phyloP scores from a whole-genome alignment of 2,888 invertebrate species.

The Ligdia adustata region DNA sequence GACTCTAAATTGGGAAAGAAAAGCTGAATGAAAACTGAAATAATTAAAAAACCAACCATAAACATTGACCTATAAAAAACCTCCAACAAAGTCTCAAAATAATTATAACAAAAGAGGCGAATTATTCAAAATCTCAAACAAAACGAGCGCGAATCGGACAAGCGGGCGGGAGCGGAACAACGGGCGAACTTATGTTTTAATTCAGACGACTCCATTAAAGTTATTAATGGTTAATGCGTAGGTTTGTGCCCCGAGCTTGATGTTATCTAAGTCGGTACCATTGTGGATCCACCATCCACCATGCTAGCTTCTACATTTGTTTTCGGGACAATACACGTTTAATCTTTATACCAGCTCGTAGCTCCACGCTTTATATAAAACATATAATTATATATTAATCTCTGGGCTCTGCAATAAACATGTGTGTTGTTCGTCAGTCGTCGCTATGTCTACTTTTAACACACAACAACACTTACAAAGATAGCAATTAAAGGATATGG shows the following conservation, averaged over 20 bases:
- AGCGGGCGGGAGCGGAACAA: constrained; percentile 5
- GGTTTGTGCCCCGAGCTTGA: neutral
- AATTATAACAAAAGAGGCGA: constrained; percentile 15
- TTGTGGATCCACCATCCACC: constrained; percentile 1
- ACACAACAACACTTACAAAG: too few relatives aligned
- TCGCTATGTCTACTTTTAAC: too few relatives aligned
- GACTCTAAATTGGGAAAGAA: too few relatives aligned
- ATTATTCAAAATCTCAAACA: constrained; percentile 20
- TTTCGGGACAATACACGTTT: too few relatives aligned
- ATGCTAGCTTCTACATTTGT: neutral
- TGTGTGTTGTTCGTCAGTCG: too few relatives aligned
- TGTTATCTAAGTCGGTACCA: constrained; percentile 5
- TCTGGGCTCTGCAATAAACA: too few relatives aligned
- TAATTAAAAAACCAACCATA: too few relatives aligned
- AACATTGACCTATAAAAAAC: neutral
- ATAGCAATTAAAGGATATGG: too few relatives aligned
- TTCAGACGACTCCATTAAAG: constrained; percentile 20
- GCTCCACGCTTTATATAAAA: too few relatives aligned
- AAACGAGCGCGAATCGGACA: constrained; percentile 7
- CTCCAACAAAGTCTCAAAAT: neutral
- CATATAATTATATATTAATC: too few relatives aligned
- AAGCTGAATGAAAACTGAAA: too few relatives aligned
- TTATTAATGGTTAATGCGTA: constrained; percentile 20
- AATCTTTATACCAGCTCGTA: too few relatives aligned
- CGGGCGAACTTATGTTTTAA: constrained; percentile 21